Evolutionary conservation across 2,888 invertebrate genomes (phyloP).

Genomic region (Hedychridium roseum): DNA sequence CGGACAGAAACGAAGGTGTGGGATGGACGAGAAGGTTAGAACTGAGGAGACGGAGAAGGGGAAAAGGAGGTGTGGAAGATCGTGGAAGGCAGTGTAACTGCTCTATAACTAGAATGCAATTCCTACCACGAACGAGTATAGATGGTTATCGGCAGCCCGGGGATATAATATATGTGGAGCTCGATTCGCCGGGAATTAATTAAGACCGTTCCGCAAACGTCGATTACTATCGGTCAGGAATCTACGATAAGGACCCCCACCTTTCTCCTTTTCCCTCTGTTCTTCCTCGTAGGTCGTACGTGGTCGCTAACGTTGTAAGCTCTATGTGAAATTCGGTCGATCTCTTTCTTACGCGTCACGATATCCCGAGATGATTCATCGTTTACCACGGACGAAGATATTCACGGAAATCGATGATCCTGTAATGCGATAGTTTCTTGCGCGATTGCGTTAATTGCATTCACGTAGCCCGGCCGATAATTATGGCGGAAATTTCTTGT

Average conservation of each 20-base stretch:
- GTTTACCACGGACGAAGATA: too few species aligned
- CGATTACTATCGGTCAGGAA: constrained; percentile 43
- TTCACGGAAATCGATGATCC: too few species aligned
- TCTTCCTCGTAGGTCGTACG: constrained; percentile 5
- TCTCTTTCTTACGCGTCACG: too few species aligned
- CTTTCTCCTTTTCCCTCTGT: too few species aligned
- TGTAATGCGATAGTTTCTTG: too few species aligned
- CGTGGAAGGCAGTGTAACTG: constrained; percentile 3
- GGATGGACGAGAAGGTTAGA: background rate
- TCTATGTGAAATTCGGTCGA: constrained; percentile 26
- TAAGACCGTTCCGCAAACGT: constrained; percentile 45
- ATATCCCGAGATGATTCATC: too few species aligned
- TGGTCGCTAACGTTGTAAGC: too few species aligned
- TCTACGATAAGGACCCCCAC: constrained; percentile 27
- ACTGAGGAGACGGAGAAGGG: background rate
- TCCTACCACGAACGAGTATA: constrained; percentile 31
- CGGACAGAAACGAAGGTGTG: background rate
- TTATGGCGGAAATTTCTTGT: too few species aligned
- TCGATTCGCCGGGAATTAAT: constrained; percentile 47
- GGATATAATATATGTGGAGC: constrained; percentile 41
- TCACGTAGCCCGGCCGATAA: too few species aligned
- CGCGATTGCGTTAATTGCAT: too few species aligned
- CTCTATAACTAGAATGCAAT: constrained; percentile 25
- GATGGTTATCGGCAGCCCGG: constrained; percentile 27
- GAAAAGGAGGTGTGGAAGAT: background rate